Percentiles rank a stretch among this genome's conserved stretches.
Conservation (phyloP, 1,140 invertebrate species). For the Radopholus similis region DNA sequence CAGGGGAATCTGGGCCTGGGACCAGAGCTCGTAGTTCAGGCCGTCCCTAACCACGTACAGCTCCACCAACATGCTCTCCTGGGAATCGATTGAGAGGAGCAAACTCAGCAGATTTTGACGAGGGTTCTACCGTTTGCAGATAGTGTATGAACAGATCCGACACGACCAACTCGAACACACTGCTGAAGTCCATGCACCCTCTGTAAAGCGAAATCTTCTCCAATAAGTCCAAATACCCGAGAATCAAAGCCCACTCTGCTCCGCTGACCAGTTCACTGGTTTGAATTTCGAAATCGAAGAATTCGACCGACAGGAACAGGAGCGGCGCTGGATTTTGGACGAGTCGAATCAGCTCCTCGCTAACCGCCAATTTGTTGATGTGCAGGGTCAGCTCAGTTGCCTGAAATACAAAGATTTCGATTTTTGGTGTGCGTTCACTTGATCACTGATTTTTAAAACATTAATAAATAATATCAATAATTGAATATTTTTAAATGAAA, state of each 20-base stretch:
- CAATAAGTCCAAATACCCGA: too few relatives aligned
- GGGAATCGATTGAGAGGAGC: not conserved
- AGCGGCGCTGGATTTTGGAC: slow-evolving; percentile 22
- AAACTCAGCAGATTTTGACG: slow-evolving; percentile 11
- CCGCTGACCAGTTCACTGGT: slow-evolving; percentile 47
- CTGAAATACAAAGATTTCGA: slow-evolving; percentile 1
- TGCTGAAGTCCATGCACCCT: slow-evolving; percentile 37
- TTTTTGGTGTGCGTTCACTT: not conserved
- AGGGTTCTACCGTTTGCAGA: slow-evolving; percentile 44
- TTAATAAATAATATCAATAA: slow-evolving; percentile 4
- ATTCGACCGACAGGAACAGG: slow-evolving; percentile 51
- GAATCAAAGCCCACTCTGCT: slow-evolving; percentile 37
- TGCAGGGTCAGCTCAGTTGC: slow-evolving; percentile 33
- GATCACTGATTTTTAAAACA: not conserved
- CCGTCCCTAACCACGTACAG: slow-evolving; percentile 8
- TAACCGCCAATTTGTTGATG: slow-evolving; percentile 32
- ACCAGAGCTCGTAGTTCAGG: slow-evolving; percentile 10
- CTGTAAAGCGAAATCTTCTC: too few relatives aligned
- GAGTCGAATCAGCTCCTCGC: slow-evolving; percentile 27
- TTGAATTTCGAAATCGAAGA: slow-evolving; percentile 57
- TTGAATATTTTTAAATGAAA: not conserved
- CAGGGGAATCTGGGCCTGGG: slow-evolving; percentile 11
- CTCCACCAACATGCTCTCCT: slow-evolving; percentile 22
- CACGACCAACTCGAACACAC: slow-evolving; percentile 48
- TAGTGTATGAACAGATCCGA: slow-evolving; percentile 55